Base-by-base conservation (phyloP, 2,797 vertebrate species). In the Chromis chromis region DNA sequence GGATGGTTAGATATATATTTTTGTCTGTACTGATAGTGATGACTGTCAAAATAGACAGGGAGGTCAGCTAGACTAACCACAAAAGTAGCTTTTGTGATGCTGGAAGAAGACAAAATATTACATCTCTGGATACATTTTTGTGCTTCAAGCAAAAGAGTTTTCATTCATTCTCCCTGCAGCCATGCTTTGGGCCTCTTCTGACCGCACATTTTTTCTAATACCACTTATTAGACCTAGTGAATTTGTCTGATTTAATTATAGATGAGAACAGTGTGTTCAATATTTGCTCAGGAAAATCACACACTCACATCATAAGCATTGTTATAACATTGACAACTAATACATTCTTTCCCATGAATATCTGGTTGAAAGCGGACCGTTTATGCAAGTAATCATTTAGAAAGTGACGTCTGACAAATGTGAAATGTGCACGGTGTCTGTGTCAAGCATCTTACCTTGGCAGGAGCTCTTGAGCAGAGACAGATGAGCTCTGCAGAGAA, bases 381-480 rank as follows among this genome's bases (percentile, higher is more conserved):
- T 68, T 54, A 25, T 49, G 21, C 16, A 25, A 63, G 60, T 65
- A 55, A 80, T 74, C 57, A 70, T 67, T 65, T 83, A 59, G 21
- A 66, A 72, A 74, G 40, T 57, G 60, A 79, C 57, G 44, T 48
- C 55, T 71, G 57, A 40, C 48, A 74, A 70, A 67, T 71, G 54
- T 48, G 64, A 42, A 68, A 40, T 54, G 52, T 82, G 52, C 55
- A 54, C 10, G 19, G 58, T 50, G 63, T 69, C 44, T 70, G 17
- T 79, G 64, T 71, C 21, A 76, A 81, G 65, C 60, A 58, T 88
- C 91, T 94, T 92, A 94, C 92, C 92, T 93, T 86, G 59, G 49
- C 75, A 80, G 83, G 70, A 81, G 70, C 77, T 87, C 68, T 84
- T 46, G 53, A 78, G 65, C 22, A 3, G 36, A 54, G 52, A 70